Evolutionary conservation across 2,113 vertebrate genomes (phyloP), one percentile per base, ranked within the genome.

Genomic region (Eidolon helvum): DNA sequence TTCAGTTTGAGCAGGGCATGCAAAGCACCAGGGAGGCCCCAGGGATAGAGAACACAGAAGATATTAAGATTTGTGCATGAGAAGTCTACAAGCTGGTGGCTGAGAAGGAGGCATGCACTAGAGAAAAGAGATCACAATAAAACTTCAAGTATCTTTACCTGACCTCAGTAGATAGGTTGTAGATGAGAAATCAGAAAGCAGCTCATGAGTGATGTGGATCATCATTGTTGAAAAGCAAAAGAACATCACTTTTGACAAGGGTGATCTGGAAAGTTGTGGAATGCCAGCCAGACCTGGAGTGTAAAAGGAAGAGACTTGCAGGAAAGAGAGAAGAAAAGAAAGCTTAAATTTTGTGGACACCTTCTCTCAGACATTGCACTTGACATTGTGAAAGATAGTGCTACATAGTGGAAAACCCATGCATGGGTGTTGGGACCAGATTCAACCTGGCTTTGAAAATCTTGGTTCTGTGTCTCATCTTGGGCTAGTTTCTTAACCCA

Each of bases 371-470:
- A 85, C 53, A n/a, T 15, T 68, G 2, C 30, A 30, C 11, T 38
- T 89, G 77, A 91, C 12, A 6, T 68, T 79, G 78, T 61, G 79
- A 92, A 94, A 95, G 85, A 35, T 40, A 59, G 59, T 2, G 14
- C n/a, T 61, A 16, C 2, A 0, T 55, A 82, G 55, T 77, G 65
- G 75, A 82, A 92, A 87, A 35, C 22, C 30, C 28, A 11, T 18
- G 7, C 28, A 11, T 18, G 7, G 63, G 43, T 26, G 10, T 0
- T 66, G 65, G 40, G 35, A 55, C 61, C 78, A 90, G 68, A 87
- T 50, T 87, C 63, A 96, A 74, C 59, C 57, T 57, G 79, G 91
- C 28, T 88, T 89, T 82, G 78, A 93, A 91, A 65, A 91, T 78
- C 48, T 43, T 66, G 66, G 35, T 61, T 93, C 77, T 87, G n/a